Evolutionary conservation across 1,140 invertebrate genomes (phyloP), one percentile per base, ranked within the genome.

Genomic region (Dreissena polymorpha): DNA sequence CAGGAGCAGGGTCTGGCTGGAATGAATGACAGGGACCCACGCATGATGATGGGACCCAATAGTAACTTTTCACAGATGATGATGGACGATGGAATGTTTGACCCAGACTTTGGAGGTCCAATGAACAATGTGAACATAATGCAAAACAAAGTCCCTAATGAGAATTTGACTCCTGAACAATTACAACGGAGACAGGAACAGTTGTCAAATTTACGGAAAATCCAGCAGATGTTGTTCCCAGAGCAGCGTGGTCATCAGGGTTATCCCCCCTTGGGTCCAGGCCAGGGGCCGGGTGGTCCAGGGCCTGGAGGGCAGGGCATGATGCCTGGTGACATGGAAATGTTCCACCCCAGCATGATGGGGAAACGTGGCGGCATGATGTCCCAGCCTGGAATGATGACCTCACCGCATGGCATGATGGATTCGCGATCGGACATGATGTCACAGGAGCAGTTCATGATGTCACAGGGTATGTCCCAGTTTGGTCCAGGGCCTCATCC

Each of bases 161-260:
- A 99, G 94, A 98, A 99, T 93, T 94, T 99, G 85, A 99, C 98
- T 74, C 97, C 98, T 29, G 97, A 99, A 93, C 98, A 99, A 92
- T 95, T 97, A 72, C 97, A 98, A 78, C 97, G 98, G 89, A 94
- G 98, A 75, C 97, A 98, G 93, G 97, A 97, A 91, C 96, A 98
- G 88, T 94, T 99, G 29, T 97, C 97, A 8, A 97, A 96, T 57
- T 94, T 99, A 82, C 94, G 96, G 72, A 98, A 98, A 94, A 97
- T 99, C 95, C 96, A 98, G 87, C 96, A 97, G 91, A 95, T 98
- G 93, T 93, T 99, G 50, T 97, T 98, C 93, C 96, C 96, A 0
- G 97, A 97, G 72, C 87, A 90, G 78, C 75, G 86, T 81, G 70
- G 60, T 78, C 89, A 87, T 71, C 87, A 88, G 29, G 86, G 78